Percentiles rank a stretch among this genome's conserved stretches.
Conservation (phyloP, 2,113 vertebrate species). For the Sylvietta virens region DNA sequence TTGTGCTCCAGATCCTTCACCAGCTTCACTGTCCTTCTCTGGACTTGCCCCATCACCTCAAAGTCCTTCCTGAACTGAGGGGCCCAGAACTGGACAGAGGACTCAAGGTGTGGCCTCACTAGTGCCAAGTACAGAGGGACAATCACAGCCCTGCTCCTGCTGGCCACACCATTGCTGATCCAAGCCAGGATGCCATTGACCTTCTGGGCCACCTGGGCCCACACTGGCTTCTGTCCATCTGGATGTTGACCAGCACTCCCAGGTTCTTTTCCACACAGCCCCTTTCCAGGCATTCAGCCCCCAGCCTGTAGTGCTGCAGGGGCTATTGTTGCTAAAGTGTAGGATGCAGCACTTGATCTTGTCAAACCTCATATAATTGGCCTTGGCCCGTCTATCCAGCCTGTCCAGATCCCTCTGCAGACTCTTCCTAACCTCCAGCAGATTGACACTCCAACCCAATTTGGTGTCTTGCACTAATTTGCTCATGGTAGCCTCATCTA, state of each 20-base stretch:
- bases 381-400: background rate
- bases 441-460: background rate
- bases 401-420: background rate
- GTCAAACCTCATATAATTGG: background rate
- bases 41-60: background rate
- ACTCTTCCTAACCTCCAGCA: background rate
- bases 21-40: background rate
- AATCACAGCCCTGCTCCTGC: background rate
- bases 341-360: background rate
- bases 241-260: too few relatives aligned
- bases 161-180: background rate
- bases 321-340: background rate
- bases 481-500: background rate
- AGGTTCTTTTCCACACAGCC: background rate
- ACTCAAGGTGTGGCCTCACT: fast-evolving
- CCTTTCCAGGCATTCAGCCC: background rate
- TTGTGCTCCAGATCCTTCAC: background rate
- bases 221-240: background rate
- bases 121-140: background rate
- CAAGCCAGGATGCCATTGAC: background rate
- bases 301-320: background rate
- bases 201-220: background rate
- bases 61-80: background rate
- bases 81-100: fast-evolving
- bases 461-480: background rate